phyloP scores from a whole-genome alignment of 2,113 vertebrate genomes.

The Papio anubis region DNA sequence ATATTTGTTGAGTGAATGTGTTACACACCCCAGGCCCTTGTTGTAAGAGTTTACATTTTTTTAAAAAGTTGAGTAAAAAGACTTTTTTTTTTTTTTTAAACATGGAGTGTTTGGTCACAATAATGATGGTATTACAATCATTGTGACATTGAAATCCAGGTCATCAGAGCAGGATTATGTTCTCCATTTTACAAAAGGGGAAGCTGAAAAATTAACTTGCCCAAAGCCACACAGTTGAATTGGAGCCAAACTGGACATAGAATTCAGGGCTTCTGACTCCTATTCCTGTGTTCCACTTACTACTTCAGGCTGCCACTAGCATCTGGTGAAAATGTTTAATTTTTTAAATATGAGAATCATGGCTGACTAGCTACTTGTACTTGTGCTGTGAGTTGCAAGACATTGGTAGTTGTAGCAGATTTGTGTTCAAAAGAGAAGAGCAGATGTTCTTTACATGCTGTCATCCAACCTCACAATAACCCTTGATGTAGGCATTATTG shows the following conservation, averaged over 20 bases:
- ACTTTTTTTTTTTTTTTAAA: not conserved
- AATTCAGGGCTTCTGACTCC: not conserved
- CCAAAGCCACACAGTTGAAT: constrained; percentile 61
- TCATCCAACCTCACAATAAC: not conserved
- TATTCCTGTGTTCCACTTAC: not conserved
- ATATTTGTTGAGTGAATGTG: not conserved
- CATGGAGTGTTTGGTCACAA: not conserved
- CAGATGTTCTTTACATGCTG: not conserved
- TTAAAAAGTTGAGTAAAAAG: not conserved
- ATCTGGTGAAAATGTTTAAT: not conserved
- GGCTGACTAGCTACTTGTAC: not conserved
- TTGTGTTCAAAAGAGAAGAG: not conserved
- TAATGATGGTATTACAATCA: not conserved
- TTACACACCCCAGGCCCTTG: not conserved
- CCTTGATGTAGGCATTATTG: not conserved
- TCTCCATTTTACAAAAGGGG: constrained; percentile 73
- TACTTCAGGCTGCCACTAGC: not conserved
- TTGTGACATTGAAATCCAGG: not conserved
- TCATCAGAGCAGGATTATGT: not conserved
- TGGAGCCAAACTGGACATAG: not conserved
- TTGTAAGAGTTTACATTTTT: not conserved
- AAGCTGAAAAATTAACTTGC: constrained; percentile 70
- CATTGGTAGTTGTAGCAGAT: not conserved
- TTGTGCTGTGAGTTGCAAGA: not conserved
- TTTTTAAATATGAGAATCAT: not conserved